Base-by-base conservation (phyloP, 2,888 invertebrate species). In the Coelinius sp. region DNA sequence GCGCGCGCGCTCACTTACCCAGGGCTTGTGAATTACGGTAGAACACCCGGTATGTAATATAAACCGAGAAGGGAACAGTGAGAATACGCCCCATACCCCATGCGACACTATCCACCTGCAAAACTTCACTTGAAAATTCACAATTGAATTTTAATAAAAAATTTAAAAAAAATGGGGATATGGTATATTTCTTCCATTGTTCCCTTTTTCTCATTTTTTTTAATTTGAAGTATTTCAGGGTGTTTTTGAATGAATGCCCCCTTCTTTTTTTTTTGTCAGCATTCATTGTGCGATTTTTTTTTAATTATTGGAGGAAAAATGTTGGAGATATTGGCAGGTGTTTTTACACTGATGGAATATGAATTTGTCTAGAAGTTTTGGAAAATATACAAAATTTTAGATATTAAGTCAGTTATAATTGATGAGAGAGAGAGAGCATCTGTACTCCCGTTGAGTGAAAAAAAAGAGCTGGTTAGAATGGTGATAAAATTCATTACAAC, bases 31-130 rank as follows among this genome's bases (percentile, higher is more conserved):
- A 68, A 68, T 68, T 68, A 68, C 46, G 68, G 68, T 68, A 22
- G 46, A 68, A 59, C 68, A 68, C 68, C 59, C 59, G 44, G 68
- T 62, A 68, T 68, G 46, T 68, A 68, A 62, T 62, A 62, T 68
- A 46, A 68, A 46, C 44, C 27, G n/a, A 20, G 31, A 44, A 52
- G 27, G 27, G 24, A 24, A 20, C 14, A 27, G 27, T 25, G 46
- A 24, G 27, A 46, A 59, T 59, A 68, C 62, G 31, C 62, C 68
- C 49, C 27, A 10, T 49, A 59, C 59, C 20, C 59, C 49, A 31
- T 44, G 46, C 62, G 59, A 65, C 44, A 49, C 65, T 65, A 31
- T 65, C 65, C 31, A 44, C 46, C 65, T 31, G 49, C 49, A 49
- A 27, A 49, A 44, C 49, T 10, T 35, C 56, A 56, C 56, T 56